Conservation (phyloP, 1,140 invertebrate genomes). For the Macrobrachium rosenbergii region DNA sequence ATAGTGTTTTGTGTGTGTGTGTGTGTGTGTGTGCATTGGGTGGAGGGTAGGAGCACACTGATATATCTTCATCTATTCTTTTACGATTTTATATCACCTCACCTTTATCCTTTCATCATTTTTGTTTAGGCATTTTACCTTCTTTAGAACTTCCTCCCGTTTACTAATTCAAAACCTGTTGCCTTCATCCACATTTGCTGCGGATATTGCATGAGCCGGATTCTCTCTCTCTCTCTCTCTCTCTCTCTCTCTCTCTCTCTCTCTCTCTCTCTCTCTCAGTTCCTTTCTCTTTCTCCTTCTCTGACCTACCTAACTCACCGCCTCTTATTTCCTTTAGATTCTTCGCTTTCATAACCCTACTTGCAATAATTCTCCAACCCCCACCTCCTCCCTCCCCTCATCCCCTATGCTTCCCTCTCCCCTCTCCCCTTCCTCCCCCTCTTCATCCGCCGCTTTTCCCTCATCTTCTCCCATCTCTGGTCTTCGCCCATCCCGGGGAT, state of each 20-base stretch:
- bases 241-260: not conserved
- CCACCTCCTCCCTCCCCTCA: not conserved
- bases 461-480: not conserved
- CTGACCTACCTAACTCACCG: not conserved
- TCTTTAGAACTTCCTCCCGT: not conserved
- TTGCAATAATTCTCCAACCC: not conserved
- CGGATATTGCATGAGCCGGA: not conserved
- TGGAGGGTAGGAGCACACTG: too few species aligned
- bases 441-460: not conserved
- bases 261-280: slow-evolving; percentile 38
- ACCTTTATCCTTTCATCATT: not conserved
- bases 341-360: too few species aligned
- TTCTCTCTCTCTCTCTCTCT: slow-evolving; percentile 38
- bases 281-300: not conserved
- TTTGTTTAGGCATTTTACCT: not conserved
- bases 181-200: not conserved
- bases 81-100: not conserved
- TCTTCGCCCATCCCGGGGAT: not conserved
- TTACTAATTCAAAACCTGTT: not conserved
- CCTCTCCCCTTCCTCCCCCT: too few species aligned
- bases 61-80: not conserved
- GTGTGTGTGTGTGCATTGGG: too few species aligned
- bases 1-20: too few species aligned
- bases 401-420: too few species aligned
- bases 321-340: too few species aligned